Conservation (phyloP, 1,140 invertebrate species). For the Drosophila nebulosa region DNA sequence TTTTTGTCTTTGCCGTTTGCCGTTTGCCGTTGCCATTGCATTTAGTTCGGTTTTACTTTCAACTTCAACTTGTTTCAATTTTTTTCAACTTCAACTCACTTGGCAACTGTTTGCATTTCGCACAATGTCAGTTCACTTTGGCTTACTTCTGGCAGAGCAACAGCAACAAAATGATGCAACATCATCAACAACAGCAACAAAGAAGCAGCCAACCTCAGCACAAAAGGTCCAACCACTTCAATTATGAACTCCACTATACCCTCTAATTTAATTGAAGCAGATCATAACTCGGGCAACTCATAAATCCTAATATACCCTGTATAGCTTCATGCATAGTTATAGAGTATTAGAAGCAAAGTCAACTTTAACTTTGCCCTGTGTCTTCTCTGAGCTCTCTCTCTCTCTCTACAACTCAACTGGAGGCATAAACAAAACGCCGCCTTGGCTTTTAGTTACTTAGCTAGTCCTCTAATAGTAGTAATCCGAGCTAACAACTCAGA, state of each 20-base stretch:
- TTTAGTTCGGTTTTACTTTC: conserved; percentile 24
- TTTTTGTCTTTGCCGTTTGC: conserved; percentile 24
- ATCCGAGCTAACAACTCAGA: conserved; percentile 58
- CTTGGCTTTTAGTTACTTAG: conserved; percentile 57
- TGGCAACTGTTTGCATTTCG: conserved; percentile 47
- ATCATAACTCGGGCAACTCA: too few species aligned
- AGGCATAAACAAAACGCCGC: conserved; percentile 40
- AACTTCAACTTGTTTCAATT: conserved; percentile 51
- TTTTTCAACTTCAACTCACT: conserved; percentile 49
- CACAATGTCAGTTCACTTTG: conserved; percentile 47
- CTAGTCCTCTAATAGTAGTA: conserved; percentile 54
- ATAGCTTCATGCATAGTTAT: not conserved
- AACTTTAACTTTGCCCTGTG: not conserved
- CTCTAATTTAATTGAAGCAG: not conserved
- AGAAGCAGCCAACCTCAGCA: conserved; percentile 54
- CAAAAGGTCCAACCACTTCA: conserved; percentile 16
- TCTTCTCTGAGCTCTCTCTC: not conserved
- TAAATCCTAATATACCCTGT: not conserved
- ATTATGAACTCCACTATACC: not conserved
- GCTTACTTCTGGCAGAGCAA: conserved; percentile 7
- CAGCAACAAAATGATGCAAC: conserved; percentile 46
- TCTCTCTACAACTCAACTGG: not conserved
- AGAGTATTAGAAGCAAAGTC: not conserved
- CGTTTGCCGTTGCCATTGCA: conserved; percentile 9
- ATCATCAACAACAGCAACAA: conserved; percentile 8